phyloP scores from a whole-genome alignment of 1,140 invertebrate genomes.

The Lepeophtheirus salmonis region DNA sequence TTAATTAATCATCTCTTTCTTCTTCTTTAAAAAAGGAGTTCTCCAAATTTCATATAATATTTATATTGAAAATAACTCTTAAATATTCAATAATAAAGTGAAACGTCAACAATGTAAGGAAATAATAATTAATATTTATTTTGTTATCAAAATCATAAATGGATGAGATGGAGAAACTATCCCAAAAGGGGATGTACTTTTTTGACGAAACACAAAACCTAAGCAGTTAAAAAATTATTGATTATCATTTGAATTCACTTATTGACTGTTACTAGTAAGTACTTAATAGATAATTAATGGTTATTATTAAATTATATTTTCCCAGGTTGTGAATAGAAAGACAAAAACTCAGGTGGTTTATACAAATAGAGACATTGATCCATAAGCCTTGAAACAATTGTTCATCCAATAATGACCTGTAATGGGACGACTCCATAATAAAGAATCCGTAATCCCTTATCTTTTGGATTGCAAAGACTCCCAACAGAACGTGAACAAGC shows the following conservation, averaged over 20 bases:
- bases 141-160: constrained; percentile 35
- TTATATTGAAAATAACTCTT: too few relatives aligned
- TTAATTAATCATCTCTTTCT: too few relatives aligned
- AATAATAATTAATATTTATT: too few relatives aligned
- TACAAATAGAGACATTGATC: constrained; percentile 89
- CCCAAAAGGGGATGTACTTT: constrained; percentile 55
- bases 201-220: constrained; percentile 39
- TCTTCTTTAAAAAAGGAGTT: too few relatives aligned
- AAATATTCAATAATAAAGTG: too few relatives aligned
- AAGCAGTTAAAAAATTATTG: constrained; percentile 30
- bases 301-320: constrained; percentile 11
- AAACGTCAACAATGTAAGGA: too few relatives aligned
- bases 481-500: neutral
- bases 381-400: constrained; percentile 62
- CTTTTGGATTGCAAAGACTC: constrained; percentile 20
- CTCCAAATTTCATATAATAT: too few relatives aligned
- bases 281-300: neutral
- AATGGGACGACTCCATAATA: constrained; percentile 83
- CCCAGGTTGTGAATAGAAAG: constrained; percentile 51
- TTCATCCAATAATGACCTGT: constrained; percentile 74
- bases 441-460: constrained; percentile 70
- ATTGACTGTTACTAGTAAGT: neutral
- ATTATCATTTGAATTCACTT: neutral
- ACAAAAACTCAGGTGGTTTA: constrained; percentile 69
- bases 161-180: constrained; percentile 99